Evolutionary conservation across 2,113 vertebrate species (phyloP), one percentile per base, ranked within the genome.

Genomic region (Hydrolagus affinis): DNA sequence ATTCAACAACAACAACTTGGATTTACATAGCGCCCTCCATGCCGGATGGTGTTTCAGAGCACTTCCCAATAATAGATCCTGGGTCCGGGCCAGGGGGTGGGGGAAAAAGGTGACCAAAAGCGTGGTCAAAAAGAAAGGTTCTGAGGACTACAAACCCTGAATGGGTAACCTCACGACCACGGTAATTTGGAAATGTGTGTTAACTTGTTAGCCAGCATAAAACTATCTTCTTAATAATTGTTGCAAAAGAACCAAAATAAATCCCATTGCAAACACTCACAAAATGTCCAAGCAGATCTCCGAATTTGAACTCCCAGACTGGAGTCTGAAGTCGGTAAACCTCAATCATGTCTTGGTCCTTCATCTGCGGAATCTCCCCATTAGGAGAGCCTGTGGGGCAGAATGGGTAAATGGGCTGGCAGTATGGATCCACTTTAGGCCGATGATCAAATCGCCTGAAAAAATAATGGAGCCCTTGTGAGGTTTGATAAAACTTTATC

Each of bases 231-330:
- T 85, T 64, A 8, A 28, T 11, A 62, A 17, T 25, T 10, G 6
- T 64, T 62, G 8, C 28, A 7, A n/a, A n/a, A 19, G 11, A 77
- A 64, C 9, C 7, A 56, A 10, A 56, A 8, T 44, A 59, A 17
- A 72, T 71, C 44, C 44, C 4, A 66, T 23, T n/a, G 17, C 23
- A 89, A 86, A 10, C 0, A 89, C 94, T 94, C 93, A 99, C 98
- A 89, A 97, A 86, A 90, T 95, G 96, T 78, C 96, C 97, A 64
- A 99, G 89, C 0, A 98, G 88, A 87, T 94, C 93, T 71, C 98
- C 98, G 0, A 95, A 98, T 88, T 97, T 98, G 91, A 98, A 99
- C 88, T 99, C 97, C 97, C 98, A 99, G 0, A 99, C 96, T 3
- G 98, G 98, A 15, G 97, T 91, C 89, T 99, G 97, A 68, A 99